Percentiles rank a stretch among this genome's conserved stretches.
phyloP scores from a whole-genome alignment of 2,888 invertebrate genomes.

The Diplolepis rosae region DNA sequence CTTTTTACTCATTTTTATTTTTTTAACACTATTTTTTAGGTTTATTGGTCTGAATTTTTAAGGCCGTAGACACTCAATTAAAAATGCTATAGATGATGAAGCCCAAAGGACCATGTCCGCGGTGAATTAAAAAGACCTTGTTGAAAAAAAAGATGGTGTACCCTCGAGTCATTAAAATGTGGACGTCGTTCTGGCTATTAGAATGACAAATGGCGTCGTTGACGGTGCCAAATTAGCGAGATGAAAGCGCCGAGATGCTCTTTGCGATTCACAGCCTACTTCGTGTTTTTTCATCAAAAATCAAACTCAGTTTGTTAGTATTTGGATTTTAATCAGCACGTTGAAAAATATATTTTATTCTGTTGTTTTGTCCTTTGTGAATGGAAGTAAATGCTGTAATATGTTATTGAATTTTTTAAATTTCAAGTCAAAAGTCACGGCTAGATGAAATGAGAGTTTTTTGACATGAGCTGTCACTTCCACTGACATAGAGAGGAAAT shows the following conservation, averaged over 20 bases:
- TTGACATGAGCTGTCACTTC: constrained; percentile 8
- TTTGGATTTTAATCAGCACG: too few relatives aligned
- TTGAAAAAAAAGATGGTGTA: too few relatives aligned
- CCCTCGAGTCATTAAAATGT: constrained; percentile 61
- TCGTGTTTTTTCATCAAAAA: too few relatives aligned
- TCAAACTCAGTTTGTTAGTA: too few relatives aligned
- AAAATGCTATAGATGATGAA: constrained; percentile 58
- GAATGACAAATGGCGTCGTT: constrained; percentile 70
- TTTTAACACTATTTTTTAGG: too few relatives aligned
- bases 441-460: constrained; percentile 13
- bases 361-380: too few relatives aligned
- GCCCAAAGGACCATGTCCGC: constrained; percentile 61
- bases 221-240: constrained; percentile 71
- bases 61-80: constrained; percentile 10
- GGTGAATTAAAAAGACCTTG: constrained; percentile 61
- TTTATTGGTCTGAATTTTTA: constrained; percentile 1
- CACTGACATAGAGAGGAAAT: not conserved
- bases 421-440: constrained; percentile 15
- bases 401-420: not conserved
- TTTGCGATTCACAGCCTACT: not conserved
- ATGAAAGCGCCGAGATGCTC: constrained; percentile 56
- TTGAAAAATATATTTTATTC: too few relatives aligned
- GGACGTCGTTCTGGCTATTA: constrained; percentile 66
- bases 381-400: too few relatives aligned
- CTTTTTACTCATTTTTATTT: not conserved